A percentile compares a stretch with the other conserved stretches of the same genome.
Conservation (phyloP, 2,113 vertebrate genomes). For the Vulpes lagopus region DNA sequence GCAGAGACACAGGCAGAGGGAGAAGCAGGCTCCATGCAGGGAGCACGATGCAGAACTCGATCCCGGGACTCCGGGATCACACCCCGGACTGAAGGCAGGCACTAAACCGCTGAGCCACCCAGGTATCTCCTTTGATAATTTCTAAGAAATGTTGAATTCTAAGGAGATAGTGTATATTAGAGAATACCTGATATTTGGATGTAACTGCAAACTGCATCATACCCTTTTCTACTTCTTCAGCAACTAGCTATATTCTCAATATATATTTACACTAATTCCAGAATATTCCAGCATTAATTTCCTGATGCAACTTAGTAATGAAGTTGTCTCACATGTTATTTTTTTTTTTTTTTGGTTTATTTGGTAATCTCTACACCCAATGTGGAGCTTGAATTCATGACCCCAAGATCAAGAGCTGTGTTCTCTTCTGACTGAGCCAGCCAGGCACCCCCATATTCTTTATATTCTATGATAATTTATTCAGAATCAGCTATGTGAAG, state of each 20-base stretch:
- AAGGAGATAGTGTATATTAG: background rate
- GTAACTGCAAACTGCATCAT: background rate
- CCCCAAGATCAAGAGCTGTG: too few relatives aligned
- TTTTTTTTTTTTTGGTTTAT: background rate
- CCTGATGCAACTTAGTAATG: background rate
- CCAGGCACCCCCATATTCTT: too few relatives aligned
- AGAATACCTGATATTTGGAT: background rate
- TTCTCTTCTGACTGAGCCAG: too few relatives aligned
- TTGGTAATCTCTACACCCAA: too few relatives aligned
- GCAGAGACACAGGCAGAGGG: too few relatives aligned
- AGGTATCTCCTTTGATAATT: background rate
- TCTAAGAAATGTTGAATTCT: background rate
- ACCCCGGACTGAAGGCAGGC: too few relatives aligned
- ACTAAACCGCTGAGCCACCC: too few relatives aligned
- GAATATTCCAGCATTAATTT: background rate
- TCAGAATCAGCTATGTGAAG: background rate
- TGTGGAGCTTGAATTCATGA: too few relatives aligned
- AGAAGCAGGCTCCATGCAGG: too few relatives aligned
- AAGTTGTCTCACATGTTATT: background rate
- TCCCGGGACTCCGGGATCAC: too few relatives aligned
- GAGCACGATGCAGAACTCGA: too few relatives aligned
- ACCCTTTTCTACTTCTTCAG: background rate
- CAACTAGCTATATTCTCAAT: background rate
- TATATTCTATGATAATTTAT: background rate
- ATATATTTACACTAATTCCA: constrained; percentile 1